A percentile compares a stretch with the other conserved stretches of the same genome.
Conservation (phyloP, 2,113 vertebrate species). For the Cyphotilapia sp. region DNA sequence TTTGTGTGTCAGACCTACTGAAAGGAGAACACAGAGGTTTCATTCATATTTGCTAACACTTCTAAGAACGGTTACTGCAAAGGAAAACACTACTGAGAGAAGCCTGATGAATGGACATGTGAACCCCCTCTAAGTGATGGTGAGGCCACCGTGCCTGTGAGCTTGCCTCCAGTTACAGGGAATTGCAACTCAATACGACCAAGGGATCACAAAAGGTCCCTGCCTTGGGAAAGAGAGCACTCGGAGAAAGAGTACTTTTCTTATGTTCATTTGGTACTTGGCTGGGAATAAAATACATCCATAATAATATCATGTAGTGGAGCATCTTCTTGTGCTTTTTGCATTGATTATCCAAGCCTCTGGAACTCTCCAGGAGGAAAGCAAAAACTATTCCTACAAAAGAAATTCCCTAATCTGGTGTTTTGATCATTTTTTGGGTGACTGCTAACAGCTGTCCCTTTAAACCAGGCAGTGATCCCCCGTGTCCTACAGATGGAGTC, state of each 20-base stretch:
- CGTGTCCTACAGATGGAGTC: neutral
- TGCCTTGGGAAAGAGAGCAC: neutral
- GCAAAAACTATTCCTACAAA: neutral
- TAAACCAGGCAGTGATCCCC: neutral
- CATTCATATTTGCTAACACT: conserved; percentile 3
- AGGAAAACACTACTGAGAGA: conserved; percentile 2
- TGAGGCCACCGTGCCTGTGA: conserved; percentile 13
- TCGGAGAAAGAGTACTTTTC: neutral
- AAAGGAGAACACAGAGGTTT: neutral
- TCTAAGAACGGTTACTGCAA: neutral
- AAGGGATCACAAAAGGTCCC: conserved; percentile 3
- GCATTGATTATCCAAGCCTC: neutral
- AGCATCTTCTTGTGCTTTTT: neutral
- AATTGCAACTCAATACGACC: conserved; percentile 8
- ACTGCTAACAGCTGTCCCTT: neutral
- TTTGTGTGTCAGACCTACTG: neutral
- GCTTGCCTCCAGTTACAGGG: conserved; percentile 29
- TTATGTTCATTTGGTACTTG: neutral
- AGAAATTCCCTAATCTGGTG: neutral
- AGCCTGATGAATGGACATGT: conserved; percentile 22
- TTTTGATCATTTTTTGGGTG: neutral
- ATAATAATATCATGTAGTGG: neutral
- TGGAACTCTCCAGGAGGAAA: neutral
- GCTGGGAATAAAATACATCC: neutral
- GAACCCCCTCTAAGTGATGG: conserved; percentile 32